Conservation (phyloP, 2,797 vertebrate species). For the Distichodus sexfasciatus region DNA sequence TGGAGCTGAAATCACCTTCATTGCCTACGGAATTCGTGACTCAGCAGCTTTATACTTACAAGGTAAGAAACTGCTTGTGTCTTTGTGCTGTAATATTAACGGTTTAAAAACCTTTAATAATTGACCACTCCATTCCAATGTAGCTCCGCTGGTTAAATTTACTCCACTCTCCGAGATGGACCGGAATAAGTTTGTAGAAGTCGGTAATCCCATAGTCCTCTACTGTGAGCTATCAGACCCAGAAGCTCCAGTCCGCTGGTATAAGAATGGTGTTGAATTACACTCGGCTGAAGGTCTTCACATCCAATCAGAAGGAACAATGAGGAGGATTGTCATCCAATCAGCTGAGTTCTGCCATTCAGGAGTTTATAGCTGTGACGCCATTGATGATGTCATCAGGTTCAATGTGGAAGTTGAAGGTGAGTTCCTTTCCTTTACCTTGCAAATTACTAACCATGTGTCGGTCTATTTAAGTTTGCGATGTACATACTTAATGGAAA, state of each 20-base stretch:
- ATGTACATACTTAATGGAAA: conserved; percentile 1
- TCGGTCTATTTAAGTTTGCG: conserved; percentile 13
- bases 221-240: conserved; percentile 82
- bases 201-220: conserved; percentile 80
- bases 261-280: conserved; percentile 77
- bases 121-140: too few relatives aligned
- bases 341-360: conserved; percentile 78
- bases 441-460: conserved; percentile 35
- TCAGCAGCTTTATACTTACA: conserved; percentile 86
- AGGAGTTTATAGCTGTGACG: conserved; percentile 80
- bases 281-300: conserved; percentile 74
- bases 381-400: conserved; percentile 79
- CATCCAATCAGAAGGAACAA: conserved; percentile 80
- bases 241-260: conserved; percentile 74
- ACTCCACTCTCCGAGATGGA: conserved; percentile 80
- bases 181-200: conserved; percentile 81
- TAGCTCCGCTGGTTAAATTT: conserved; percentile 82
- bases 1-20: conserved; percentile 84
- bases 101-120: neutral
- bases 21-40: conserved; percentile 81
- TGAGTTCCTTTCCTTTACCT: conserved; percentile 59
- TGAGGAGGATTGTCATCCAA: conserved; percentile 82
- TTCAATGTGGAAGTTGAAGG: conserved; percentile 83
- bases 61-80: conserved; percentile 68
- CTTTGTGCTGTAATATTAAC: neutral